Conservation (phyloP, 1,140 invertebrate species). For the Bombyx mandarina region DNA sequence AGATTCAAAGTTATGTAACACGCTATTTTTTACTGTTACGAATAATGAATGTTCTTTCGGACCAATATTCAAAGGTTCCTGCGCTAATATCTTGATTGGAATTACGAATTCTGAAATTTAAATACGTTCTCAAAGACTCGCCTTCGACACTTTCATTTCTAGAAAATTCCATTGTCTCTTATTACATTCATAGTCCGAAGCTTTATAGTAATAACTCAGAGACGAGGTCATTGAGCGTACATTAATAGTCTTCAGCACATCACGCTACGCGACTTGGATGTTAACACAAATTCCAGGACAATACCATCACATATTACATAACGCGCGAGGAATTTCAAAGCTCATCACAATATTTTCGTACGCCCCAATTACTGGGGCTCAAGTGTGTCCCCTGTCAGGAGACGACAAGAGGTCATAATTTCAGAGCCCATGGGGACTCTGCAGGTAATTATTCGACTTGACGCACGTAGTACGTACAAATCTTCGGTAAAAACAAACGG, state of each 20-base stretch:
- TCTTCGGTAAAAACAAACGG: neutral
- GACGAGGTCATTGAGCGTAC: slow-evolving; percentile 11
- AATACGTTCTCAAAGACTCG: no score
- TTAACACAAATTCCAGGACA: neutral
- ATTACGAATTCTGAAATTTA: no score
- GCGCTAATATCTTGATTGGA: no score
- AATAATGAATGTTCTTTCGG: no score
- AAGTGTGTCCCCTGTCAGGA: neutral
- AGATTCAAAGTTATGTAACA: no score
- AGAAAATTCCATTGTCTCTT: neutral
- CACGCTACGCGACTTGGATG: neutral
- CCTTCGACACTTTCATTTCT: no score
- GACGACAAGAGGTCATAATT: neutral
- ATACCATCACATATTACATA: neutral
- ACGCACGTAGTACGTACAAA: neutral
- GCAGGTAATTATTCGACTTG: neutral
- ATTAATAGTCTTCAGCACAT: slow-evolving; percentile 15
- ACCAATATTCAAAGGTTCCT: no score
- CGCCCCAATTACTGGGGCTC: neutral
- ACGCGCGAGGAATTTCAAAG: neutral
- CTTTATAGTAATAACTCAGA: slow-evolving; percentile 12
- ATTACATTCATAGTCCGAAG: neutral
- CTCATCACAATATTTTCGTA: neutral
- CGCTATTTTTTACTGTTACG: no score
- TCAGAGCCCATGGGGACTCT: neutral